Evolutionary conservation across 2,113 vertebrate species (phyloP).

Genomic region (Leptobrachium leishanense): DNA sequence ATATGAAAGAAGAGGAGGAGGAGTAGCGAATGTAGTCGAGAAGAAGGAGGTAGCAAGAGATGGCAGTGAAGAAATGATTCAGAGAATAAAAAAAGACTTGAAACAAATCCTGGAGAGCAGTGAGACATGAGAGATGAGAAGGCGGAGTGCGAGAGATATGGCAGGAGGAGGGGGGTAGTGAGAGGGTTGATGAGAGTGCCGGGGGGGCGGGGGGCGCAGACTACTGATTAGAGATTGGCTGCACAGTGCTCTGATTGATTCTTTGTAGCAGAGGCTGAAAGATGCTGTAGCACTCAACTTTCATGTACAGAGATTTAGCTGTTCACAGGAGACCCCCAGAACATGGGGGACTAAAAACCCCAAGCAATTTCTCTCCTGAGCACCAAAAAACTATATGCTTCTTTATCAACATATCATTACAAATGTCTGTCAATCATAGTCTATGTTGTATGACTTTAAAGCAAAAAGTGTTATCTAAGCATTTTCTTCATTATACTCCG

Average conservation of each 20-base stretch:
- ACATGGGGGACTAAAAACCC: background rate
- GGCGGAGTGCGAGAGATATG: constrained; percentile 37
- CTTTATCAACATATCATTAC: too few relatives aligned
- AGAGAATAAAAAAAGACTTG: constrained; percentile 25
- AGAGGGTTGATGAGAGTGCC: constrained; percentile 16
- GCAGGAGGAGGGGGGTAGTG: constrained; percentile 1
- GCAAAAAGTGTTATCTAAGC: too few relatives aligned
- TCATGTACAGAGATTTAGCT: constrained; percentile 37
- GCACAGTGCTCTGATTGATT: constrained; percentile 39
- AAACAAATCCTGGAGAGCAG: constrained; percentile 44
- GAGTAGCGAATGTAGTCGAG: background rate
- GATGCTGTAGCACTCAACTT: constrained; percentile 31
- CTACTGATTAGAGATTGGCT: constrained; percentile 48
- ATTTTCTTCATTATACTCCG: too few relatives aligned
- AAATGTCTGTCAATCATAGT: too few relatives aligned
- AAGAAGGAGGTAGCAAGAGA: constrained; percentile 12
- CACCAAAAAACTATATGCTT: too few relatives aligned
- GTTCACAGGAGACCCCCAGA: constrained; percentile 27
- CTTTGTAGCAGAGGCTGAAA: constrained; percentile 27
- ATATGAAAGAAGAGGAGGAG: background rate
- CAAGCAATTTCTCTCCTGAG: too few relatives aligned
- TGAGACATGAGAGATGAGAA: constrained; percentile 37
- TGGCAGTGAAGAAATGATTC: constrained; percentile 37
- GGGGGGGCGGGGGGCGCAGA: constrained; percentile 27
- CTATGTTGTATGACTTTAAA: too few relatives aligned